These are phyloP conservation scores for Drosophila prostipennis DNA, from an alignment of 2,888 invertebrate species.

Conservation along the genomic window DNA sequence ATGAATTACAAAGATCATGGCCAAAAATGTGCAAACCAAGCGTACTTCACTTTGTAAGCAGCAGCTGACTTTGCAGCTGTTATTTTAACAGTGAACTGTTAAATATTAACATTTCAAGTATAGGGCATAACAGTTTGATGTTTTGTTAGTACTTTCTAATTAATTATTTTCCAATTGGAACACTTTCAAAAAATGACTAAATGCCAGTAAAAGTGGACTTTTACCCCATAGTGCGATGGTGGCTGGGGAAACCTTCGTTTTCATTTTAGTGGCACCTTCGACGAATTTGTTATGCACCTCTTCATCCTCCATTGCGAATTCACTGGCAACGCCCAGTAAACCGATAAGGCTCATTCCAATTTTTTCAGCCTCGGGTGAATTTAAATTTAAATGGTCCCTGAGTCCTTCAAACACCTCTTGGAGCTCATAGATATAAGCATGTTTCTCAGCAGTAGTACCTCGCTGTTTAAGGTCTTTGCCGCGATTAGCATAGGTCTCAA, in stretches of 20 bases:
- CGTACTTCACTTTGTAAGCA: too few relatives aligned
- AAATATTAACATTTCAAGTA: too few relatives aligned
- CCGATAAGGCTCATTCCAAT: constrained; percentile 4
- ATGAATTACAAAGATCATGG: too few relatives aligned
- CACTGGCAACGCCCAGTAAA: background rate
- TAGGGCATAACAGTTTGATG: too few relatives aligned
- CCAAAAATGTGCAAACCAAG: too few relatives aligned
- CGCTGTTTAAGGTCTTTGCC: background rate
- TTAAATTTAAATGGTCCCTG: background rate
- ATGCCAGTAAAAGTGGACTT: too few relatives aligned
- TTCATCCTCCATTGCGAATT: constrained; percentile 2
- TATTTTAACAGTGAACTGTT: too few relatives aligned
- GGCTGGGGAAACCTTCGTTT: background rate
- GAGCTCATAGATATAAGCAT: background rate
- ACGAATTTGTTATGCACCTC: constrained; percentile 6
- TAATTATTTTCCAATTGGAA: too few relatives aligned
- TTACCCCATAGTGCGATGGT: too few relatives aligned
- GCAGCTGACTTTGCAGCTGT: too few relatives aligned
- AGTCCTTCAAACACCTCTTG: background rate
- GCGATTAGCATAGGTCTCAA: background rate
- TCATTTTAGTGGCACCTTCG: constrained; percentile 17
- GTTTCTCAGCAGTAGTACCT: constrained; percentile 1
- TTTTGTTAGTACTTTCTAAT: too few relatives aligned
- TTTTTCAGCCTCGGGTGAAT: background rate
- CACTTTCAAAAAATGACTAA: too few relatives aligned